These are phyloP conservation scores for Hypercompe scribonia DNA, from an alignment of 2,888 invertebrate genomes.

Conservation along the genomic window DNA sequence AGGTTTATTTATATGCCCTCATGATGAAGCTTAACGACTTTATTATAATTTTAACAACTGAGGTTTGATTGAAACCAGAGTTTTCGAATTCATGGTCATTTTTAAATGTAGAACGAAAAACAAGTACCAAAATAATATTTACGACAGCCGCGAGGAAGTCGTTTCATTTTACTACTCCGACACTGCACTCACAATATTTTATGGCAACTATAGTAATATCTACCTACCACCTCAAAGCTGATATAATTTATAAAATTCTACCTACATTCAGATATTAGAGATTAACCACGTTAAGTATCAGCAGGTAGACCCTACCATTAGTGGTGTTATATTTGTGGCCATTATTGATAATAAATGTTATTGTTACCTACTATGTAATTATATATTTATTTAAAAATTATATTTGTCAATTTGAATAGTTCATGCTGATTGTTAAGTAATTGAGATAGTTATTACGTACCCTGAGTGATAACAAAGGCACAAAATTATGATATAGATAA, in stretches of 20 bases:
- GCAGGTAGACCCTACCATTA: conserved; percentile 29
- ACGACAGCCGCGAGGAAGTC: conserved; percentile 36
- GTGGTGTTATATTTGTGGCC: conserved; percentile 35
- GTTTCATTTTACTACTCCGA: conserved; percentile 36
- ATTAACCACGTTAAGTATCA: conserved; percentile 48
- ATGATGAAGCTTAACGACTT: conserved; percentile 61
- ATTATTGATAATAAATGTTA: conserved; percentile 48
- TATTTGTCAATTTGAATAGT: conserved; percentile 54
- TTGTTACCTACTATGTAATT: conserved; percentile 47
- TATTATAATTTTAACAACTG: conserved; percentile 54
- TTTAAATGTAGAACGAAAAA: conserved; percentile 42
- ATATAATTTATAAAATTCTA: conserved; percentile 25
- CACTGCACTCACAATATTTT: conserved; percentile 28
- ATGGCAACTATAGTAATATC: conserved; percentile 20
- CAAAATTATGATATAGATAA: conserved; percentile 56
- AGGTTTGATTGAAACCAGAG: conserved; percentile 51
- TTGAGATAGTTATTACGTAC: conserved; percentile 48
- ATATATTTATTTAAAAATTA: conserved; percentile 42
- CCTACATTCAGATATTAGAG: conserved; percentile 40
- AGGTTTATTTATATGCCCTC: conserved; percentile 69
- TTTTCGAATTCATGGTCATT: conserved; percentile 48
- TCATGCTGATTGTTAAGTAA: conserved; percentile 46
- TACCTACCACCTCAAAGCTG: conserved; percentile 23
- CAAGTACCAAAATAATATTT: conserved; percentile 37
- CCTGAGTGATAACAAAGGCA: conserved; percentile 66